These are phyloP conservation scores for Pampus argenteus DNA, from an alignment of 2,797 vertebrate genomes.

Conservation along the genomic window DNA sequence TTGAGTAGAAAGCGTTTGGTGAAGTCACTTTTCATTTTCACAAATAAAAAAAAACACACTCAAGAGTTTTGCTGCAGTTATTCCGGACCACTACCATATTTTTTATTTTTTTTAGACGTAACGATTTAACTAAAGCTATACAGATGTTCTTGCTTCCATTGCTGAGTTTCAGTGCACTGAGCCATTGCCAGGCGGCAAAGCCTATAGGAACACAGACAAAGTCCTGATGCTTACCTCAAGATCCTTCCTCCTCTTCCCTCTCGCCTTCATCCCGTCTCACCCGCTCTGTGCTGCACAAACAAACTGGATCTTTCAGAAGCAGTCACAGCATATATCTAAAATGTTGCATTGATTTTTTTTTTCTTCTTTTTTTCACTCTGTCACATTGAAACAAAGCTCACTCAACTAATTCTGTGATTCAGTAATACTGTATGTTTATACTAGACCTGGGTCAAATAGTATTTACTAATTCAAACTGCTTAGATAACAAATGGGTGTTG, in stretches of 20 bases:
- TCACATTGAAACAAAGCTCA: conserved; percentile 51
- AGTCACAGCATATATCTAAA: conserved; percentile 56
- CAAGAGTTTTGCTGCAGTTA: conserved; percentile 27
- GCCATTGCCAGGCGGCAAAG: conserved; percentile 69
- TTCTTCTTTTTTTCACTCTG: conserved; percentile 53
- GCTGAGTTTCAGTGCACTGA: conserved; percentile 53
- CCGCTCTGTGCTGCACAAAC: conserved; percentile 50
- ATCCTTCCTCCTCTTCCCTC: conserved; percentile 50
- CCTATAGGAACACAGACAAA: conserved; percentile 71
- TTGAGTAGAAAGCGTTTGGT: conserved; percentile 8
- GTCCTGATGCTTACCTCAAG: conserved; percentile 66
- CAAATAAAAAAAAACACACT: conserved; percentile 27
- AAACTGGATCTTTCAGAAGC: conserved; percentile 50
- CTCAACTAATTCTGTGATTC: conserved; percentile 59
- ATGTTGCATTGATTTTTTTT: conserved; percentile 56
- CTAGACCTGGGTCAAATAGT: conserved; percentile 36
- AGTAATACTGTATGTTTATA: conserved; percentile 60
- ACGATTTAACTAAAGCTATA: conserved; percentile 61
- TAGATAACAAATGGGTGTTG: conserved; percentile 26
- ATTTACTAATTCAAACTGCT: conserved; percentile 38
- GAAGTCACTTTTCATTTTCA: conserved; percentile 34
- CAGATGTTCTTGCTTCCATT: conserved; percentile 66
- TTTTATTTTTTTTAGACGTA: conserved; percentile 44
- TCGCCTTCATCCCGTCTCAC: conserved; percentile 49
- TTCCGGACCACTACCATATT: background rate